Evolutionary conservation across 2,888 invertebrate genomes (phyloP).

Genomic region (Cerastis leucographa): DNA sequence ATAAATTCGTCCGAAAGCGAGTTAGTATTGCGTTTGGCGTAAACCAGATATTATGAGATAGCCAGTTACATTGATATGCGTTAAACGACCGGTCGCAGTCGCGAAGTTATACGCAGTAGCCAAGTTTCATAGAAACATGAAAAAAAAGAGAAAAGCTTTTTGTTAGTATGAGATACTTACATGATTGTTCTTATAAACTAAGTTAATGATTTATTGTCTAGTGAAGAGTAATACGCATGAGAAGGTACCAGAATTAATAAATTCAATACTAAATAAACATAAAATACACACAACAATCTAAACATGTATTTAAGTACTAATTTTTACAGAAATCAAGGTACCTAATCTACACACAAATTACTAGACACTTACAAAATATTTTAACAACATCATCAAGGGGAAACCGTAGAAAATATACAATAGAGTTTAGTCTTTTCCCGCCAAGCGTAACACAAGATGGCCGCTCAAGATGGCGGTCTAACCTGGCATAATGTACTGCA

Average conservation of each 20-base stretch:
- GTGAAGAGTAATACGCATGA: constrained; percentile 54
- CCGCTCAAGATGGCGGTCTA: constrained; percentile 84
- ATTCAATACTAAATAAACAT: constrained; percentile 1
- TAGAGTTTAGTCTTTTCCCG: constrained; percentile 75
- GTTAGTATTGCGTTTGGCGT: constrained; percentile 88
- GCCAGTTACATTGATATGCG: constrained; percentile 81
- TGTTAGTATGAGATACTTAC: constrained; percentile 88
- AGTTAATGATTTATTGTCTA: constrained; percentile 66
- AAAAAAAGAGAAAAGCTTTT: constrained; percentile 90
- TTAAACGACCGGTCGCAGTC: constrained; percentile 82
- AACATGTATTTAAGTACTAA: constrained; percentile 6
- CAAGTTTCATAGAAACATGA: constrained; percentile 91
- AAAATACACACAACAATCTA: constrained; percentile 3
- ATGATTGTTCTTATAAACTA: constrained; percentile 69
- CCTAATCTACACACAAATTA: constrained; percentile 53
- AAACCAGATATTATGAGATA: constrained; percentile 90
- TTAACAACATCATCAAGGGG: constrained; percentile 41
- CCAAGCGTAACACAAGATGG: constrained; percentile 86
- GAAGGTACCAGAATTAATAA: constrained; percentile 35
- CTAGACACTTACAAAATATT: constrained; percentile 36
- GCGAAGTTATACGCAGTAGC: constrained; percentile 81
- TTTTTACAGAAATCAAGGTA: constrained; percentile 24
- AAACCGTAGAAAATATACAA: constrained; percentile 71
- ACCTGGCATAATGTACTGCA: constrained; percentile 98
- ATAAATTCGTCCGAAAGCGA: constrained; percentile 79